Evolutionary conservation across 2,888 invertebrate species (phyloP).

Genomic region (Acleris cristana): DNA sequence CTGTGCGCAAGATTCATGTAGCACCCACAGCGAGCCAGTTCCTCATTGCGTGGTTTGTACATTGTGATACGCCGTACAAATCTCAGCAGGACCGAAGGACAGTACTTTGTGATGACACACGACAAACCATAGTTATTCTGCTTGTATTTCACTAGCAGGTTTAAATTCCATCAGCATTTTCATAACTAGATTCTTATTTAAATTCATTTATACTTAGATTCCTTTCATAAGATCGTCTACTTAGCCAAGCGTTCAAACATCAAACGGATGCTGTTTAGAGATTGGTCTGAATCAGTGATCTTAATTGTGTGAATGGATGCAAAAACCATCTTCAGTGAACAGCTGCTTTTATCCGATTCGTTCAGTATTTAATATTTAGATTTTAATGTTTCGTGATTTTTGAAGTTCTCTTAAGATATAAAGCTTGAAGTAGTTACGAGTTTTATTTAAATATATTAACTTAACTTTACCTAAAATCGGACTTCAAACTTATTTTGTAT

Average conservation of each 20-base stretch:
- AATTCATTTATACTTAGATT: too few species aligned
- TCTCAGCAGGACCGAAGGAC: conserved; percentile 19
- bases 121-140: conserved; percentile 2
- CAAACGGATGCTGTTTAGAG: neutral
- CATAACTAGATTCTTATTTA: too few species aligned
- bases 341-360: too few species aligned
- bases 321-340: conserved; percentile 12
- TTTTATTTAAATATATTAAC: too few species aligned
- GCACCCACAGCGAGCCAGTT: conserved; percentile 22
- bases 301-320: conserved; percentile 6
- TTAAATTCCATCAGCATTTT: neutral
- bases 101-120: conserved; percentile 20
- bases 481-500: too few species aligned
- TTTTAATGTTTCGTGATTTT: too few species aligned
- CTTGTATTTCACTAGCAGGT: neutral
- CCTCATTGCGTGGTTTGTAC: conserved; percentile 32
- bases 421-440: too few species aligned
- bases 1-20: conserved; percentile 6
- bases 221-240: neutral
- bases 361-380: too few species aligned
- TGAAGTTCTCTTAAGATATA: too few species aligned
- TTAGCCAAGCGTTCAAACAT: conserved; percentile 5
- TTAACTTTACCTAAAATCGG: too few species aligned
- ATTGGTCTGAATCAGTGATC: neutral
- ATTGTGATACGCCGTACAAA: conserved; percentile 28